phyloP scores from a whole-genome alignment of 1,140 invertebrate genomes.

The Panonychus citri region DNA sequence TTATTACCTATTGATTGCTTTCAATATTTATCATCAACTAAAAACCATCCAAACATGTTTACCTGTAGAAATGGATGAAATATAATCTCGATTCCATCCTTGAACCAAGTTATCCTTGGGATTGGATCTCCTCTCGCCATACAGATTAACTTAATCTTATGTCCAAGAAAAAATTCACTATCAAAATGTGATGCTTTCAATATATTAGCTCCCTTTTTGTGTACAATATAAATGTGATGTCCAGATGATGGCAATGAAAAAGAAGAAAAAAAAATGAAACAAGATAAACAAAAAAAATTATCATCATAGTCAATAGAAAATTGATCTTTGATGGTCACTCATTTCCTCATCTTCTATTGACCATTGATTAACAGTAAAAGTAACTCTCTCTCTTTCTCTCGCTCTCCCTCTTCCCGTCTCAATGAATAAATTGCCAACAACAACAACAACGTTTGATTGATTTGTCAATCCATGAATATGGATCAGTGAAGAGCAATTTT shows the following conservation, averaged over 20 bases:
- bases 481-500: too few species aligned
- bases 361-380: not conserved
- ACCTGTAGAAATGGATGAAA: conserved; percentile 60
- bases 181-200: conserved; percentile 72
- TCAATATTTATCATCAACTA: too few species aligned
- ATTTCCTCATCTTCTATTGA: too few species aligned
- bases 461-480: too few species aligned
- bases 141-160: conserved; percentile 74
- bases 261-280: not conserved
- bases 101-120: conserved; percentile 35
- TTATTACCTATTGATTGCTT: too few species aligned
- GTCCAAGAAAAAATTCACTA: conserved; percentile 68
- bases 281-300: not conserved
- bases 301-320: too few species aligned
- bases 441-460: too few species aligned
- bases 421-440: too few species aligned
- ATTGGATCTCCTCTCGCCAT: conserved; percentile 56
- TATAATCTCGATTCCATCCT: conserved; percentile 64
- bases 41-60: conserved; percentile 21
- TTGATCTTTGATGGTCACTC: too few species aligned
- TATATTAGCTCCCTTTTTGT: conserved; percentile 65
- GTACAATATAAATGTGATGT: not conserved
- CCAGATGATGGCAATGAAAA: too few species aligned
- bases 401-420: too few species aligned
- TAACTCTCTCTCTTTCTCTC: too few species aligned